Conservation (phyloP, 1,140 invertebrate genomes). For the Bombus cullumanus region DNA sequence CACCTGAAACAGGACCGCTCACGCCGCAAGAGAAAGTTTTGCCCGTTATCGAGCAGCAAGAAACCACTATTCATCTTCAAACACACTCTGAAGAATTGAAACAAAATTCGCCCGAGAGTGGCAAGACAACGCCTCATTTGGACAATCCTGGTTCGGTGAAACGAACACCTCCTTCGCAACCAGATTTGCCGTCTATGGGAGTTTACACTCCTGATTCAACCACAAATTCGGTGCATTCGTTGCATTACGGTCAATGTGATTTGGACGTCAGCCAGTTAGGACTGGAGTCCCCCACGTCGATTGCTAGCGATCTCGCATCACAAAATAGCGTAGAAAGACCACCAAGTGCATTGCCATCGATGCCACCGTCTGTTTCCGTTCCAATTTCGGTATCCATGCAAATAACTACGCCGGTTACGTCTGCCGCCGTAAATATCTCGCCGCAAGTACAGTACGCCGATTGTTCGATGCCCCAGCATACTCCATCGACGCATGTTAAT, state of each 20-base stretch:
- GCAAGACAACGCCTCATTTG: conserved; percentile 84
- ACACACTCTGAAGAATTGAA: conserved; percentile 76
- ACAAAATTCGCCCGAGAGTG: conserved; percentile 80
- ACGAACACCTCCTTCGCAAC: conserved; percentile 84
- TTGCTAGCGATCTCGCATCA: conserved; percentile 91
- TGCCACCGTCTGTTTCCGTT: conserved; percentile 72
- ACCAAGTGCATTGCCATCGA: conserved; percentile 78
- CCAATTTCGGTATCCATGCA: conserved; percentile 75
- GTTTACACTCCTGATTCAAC: conserved; percentile 93
- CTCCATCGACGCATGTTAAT: conserved; percentile 71
- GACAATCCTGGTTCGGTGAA: conserved; percentile 84
- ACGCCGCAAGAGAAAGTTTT: conserved; percentile 73
- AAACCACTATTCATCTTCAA: conserved; percentile 69
- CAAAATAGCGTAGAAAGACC: conserved; percentile 88
- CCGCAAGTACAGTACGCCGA: conserved; percentile 77
- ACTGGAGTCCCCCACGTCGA: conserved; percentile 93
- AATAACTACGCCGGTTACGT: conserved; percentile 72
- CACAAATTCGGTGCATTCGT: conserved; percentile 92
- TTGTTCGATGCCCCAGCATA: conserved; percentile 77
- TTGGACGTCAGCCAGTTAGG: conserved; percentile 92
- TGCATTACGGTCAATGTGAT: conserved; percentile 91
- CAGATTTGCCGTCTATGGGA: conserved; percentile 89
- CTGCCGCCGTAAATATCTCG: conserved; percentile 75
- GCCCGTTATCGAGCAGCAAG: conserved; percentile 66
- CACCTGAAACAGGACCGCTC: conserved; percentile 57